These are phyloP conservation scores for Bolborhynchus lineola DNA, from an alignment of 2,113 vertebrate species.

Conservation along the genomic window DNA sequence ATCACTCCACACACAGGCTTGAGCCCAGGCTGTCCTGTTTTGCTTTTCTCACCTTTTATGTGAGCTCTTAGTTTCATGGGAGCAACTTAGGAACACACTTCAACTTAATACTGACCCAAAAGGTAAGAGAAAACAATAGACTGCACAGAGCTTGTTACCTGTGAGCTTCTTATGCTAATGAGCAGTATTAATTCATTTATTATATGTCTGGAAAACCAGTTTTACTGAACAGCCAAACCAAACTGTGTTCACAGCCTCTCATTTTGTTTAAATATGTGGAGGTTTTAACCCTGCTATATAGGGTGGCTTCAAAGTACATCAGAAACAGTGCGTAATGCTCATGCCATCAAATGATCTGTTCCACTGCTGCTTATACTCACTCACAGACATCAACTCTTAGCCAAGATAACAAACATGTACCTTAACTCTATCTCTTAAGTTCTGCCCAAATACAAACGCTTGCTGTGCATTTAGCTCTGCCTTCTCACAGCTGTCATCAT, in stretches of 20 bases:
- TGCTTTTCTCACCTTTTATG: neutral
- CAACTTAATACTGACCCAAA: neutral
- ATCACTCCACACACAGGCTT: neutral
- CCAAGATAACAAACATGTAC: slow-evolving; percentile 56
- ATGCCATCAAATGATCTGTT: neutral
- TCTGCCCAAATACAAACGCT: slow-evolving; percentile 94
- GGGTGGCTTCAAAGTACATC: neutral
- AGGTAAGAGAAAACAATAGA: neutral
- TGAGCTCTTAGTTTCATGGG: neutral
- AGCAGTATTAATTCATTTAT: neutral
- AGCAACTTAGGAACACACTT: neutral
- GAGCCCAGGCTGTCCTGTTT: neutral
- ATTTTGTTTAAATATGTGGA: neutral
- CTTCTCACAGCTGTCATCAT: slow-evolving; percentile 76
- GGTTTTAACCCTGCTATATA: neutral
- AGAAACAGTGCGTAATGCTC: neutral
- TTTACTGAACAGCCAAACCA: neutral
- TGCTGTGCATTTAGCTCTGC: slow-evolving; percentile 79
- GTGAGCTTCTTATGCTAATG: neutral
- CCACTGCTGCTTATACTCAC: neutral
- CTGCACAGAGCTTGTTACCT: neutral
- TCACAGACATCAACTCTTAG: neutral
- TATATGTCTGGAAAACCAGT: neutral
- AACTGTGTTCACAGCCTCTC: neutral
- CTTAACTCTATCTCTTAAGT: slow-evolving; percentile 96